Evolutionary conservation across 2,797 vertebrate species (phyloP).

Genomic region (Peromyscus aztecus): DNA sequence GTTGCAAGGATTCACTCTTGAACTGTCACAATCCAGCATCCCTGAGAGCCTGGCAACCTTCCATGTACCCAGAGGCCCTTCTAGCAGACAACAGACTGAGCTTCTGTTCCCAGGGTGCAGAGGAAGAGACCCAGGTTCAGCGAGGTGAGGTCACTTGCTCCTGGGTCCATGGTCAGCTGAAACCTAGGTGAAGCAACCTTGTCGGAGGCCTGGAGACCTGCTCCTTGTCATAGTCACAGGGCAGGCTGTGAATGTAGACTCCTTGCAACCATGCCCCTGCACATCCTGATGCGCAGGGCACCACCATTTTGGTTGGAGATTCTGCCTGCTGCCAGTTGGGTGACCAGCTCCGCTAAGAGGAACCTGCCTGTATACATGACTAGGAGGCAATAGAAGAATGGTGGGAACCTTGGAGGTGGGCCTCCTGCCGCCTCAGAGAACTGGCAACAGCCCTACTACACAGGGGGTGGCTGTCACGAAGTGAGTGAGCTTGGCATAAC

Average conservation of each 20-base stretch:
- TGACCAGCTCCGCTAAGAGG: not conserved
- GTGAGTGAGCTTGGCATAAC: not conserved
- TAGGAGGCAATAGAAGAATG: not conserved
- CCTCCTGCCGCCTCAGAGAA: not conserved
- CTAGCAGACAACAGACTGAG: not conserved
- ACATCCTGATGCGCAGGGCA: accelerated
- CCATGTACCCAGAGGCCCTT: not conserved
- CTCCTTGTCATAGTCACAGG: not conserved
- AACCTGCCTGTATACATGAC: not conserved
- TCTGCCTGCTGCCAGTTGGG: not conserved
- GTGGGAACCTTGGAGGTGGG: not conserved
- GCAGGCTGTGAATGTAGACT: not conserved
- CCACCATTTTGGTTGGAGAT: accelerated
- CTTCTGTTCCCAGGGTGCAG: not conserved
- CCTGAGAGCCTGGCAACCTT: not conserved
- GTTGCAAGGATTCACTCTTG: not conserved
- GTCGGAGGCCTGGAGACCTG: not conserved
- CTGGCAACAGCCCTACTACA: not conserved
- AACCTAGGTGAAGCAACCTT: not conserved
- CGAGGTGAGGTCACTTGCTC: not conserved
- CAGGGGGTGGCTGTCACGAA: not conserved
- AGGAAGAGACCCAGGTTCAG: not conserved
- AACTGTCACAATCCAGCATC: not conserved
- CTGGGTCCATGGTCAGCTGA: not conserved
- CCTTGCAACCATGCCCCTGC: not conserved